These are phyloP conservation scores for Caloenas nicobarica DNA, from an alignment of 2,113 vertebrate genomes.

Conservation along the genomic window DNA sequence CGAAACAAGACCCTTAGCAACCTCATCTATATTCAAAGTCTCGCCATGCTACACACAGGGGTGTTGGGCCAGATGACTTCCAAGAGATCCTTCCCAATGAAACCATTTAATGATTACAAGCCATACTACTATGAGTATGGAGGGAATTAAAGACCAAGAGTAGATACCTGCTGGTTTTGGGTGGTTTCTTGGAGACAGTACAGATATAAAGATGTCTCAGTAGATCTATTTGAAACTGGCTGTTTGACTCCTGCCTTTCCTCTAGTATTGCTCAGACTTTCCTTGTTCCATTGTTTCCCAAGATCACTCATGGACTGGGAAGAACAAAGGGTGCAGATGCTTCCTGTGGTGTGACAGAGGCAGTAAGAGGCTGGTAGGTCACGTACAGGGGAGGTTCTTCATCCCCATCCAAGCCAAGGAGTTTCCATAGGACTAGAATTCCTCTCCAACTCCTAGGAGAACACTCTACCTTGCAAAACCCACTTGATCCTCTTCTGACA, in stretches of 20 bases:
- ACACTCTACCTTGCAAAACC: not conserved
- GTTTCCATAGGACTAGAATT: not conserved
- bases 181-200: not conserved
- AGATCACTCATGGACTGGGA: not conserved
- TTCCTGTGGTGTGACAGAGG: not conserved
- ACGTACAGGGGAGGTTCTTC: not conserved
- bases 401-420: not conserved
- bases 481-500: not conserved
- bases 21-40: not conserved
- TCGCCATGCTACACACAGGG: not conserved
- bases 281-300: not conserved
- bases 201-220: not conserved
- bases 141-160: not conserved
- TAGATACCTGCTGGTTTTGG: not conserved
- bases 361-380: not conserved
- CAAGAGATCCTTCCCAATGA: not conserved
- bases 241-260: fast-evolving
- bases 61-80: not conserved
- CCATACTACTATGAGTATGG: not conserved
- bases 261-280: not conserved
- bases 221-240: not conserved
- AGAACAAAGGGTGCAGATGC: not conserved
- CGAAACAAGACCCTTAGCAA: not conserved
- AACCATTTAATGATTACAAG: not conserved
- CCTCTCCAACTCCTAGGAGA: not conserved